These are phyloP conservation scores for Xylota segnis DNA, from an alignment of 2,888 invertebrate species.

Conservation along the genomic window DNA sequence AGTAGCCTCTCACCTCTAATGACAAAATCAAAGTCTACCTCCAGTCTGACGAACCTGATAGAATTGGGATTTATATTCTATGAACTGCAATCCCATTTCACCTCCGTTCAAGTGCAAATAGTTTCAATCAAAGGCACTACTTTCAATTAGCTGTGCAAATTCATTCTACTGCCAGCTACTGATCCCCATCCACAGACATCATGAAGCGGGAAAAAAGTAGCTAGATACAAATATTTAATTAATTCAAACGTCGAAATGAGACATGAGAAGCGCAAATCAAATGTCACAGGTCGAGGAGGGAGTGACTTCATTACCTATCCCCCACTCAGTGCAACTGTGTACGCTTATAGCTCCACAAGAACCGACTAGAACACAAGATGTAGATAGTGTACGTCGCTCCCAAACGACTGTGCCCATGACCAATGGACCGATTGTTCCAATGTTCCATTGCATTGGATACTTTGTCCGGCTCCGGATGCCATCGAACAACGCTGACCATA, in stretches of 20 bases:
- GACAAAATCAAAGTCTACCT: no score
- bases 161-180: background rate
- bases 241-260: constrained; percentile 46
- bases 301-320: constrained; percentile 14
- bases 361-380: background rate
- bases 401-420: constrained; percentile 38
- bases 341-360: background rate
- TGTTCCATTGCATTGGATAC: constrained; percentile 34
- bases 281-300: constrained; percentile 57
- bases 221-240: constrained; percentile 19
- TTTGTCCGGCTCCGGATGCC: constrained; percentile 10
- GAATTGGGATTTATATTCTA: no score
- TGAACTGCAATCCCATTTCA: no score
- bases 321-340: background rate
- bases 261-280: constrained; percentile 45
- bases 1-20: no score
- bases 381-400: constrained; percentile 22
- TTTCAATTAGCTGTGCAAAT: constrained; percentile 11
- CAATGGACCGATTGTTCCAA: constrained; percentile 52
- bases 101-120: background rate
- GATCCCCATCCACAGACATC: background rate
- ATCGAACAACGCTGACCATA: constrained; percentile 28
- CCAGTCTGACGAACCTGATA: no score
- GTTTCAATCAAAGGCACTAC: background rate
- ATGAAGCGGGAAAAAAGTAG: background rate